Base-by-base conservation (phyloP, 2,797 vertebrate species). In the Trachurus trachurus region DNA sequence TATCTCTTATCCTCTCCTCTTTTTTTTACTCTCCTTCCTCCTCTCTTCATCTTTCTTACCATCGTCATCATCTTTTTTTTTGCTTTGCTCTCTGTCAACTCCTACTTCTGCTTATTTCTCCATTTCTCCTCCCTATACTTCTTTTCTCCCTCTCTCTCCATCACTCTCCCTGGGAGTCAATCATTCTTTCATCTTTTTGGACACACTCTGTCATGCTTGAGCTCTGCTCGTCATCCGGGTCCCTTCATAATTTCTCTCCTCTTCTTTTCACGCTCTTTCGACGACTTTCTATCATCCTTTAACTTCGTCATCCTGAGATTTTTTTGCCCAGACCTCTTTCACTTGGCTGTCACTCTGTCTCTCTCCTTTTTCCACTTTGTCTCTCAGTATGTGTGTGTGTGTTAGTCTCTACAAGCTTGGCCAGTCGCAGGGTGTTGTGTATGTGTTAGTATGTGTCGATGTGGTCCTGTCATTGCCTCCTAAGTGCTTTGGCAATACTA, bases 401-500 rank as follows among this genome's bases (percentile, higher is more conserved):
- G 61, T 52, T 6, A 42, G 44, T 66, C 39, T 57, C 73, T 82
- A 72, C 62, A 83, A 81, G 87, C 77, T 74, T 71, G 83, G 72
- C 78, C 71, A 66, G 78, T 90, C 68, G 39, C 78, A 63, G 81
- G 64, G 79, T 81, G 81, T 78, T 86, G 90, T 88, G 88, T 87
- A 83, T 87, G 89, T 89, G 92, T 94, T 89, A 92, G 92, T 57
- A 61, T 81, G 83, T 80, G 65, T 95, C 93, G 78, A 95, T 93
- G 93, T 74, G 72, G 83, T 87, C 74, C 89, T 94, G 93, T 95
- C 95, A 94, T 95, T 95, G 94, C 90, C 88, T 94, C 86, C 91
- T 95, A 95, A 96, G 93, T 94, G 93, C 89, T 96, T 95, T 94
- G 89, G 93, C 94, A 93, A 95, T 95, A 95, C 86, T 92, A 87